Conservation (phyloP, 2,797 vertebrate genomes). For the Cercopithecus hamlyni region DNA sequence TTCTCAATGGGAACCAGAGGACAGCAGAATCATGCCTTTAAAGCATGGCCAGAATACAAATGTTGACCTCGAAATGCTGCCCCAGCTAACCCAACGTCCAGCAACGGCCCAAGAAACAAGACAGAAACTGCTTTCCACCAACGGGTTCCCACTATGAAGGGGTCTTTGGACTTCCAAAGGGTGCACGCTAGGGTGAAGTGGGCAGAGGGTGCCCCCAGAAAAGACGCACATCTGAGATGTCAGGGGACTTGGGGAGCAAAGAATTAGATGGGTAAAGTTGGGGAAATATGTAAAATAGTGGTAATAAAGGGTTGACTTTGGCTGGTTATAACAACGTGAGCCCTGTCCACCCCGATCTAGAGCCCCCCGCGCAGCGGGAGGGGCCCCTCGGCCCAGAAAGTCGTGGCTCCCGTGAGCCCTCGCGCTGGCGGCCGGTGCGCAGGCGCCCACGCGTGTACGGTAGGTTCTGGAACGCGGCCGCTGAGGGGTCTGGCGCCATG, state of each 20-base stretch:
- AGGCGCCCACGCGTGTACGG: neutral
- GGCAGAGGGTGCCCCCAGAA: neutral
- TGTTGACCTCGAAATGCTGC: neutral
- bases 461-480: conserved; percentile 40
- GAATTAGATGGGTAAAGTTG: neutral
- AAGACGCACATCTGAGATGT: neutral
- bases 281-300: neutral
- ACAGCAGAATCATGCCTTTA: neutral
- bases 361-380: neutral
- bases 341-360: fast-evolving
- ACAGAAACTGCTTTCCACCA: fast-evolving
- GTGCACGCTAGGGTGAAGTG: no score
- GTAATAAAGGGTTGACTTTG: neutral
- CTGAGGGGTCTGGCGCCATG: conserved; percentile 62
- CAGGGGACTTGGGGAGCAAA: neutral
- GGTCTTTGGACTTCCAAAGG: neutral
- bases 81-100: neutral
- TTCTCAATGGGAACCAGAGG: neutral
- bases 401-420: neutral
- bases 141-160: neutral
- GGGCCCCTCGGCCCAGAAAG: no score
- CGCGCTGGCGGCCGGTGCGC: neutral
- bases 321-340: neutral
- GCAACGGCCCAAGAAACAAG: fast-evolving
- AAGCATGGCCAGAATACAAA: neutral